Evolutionary conservation across 2,888 invertebrate genomes (phyloP).

Genomic region (Elegia similella): DNA sequence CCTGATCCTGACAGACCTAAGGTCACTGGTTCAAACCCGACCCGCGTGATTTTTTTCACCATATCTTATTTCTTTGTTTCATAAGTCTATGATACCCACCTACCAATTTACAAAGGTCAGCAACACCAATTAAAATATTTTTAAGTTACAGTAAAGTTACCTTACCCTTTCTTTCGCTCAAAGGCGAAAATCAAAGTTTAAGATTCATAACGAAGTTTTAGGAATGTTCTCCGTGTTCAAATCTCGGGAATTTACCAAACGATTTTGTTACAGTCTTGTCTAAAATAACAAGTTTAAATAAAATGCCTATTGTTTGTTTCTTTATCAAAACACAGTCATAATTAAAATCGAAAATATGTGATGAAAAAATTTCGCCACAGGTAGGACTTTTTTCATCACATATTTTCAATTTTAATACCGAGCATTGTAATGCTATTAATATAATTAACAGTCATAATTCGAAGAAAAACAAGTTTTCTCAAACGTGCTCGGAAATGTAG

Average conservation of each 20-base stretch:
- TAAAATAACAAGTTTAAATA: background rate
- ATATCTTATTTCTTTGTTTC: no score
- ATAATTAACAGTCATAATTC: no score
- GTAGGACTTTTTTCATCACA: no score
- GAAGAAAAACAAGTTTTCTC: no score
- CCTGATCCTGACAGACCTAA: no score
- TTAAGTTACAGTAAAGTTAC: background rate
- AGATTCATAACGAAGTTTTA: background rate
- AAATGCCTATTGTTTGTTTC: background rate
- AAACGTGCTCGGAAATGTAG: no score
- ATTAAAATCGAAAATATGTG: no score
- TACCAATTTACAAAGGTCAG: slow-evolving; percentile 9
- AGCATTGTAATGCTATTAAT: no score
- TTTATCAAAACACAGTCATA: background rate
- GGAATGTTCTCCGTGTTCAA: background rate
- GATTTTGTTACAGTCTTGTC: background rate
- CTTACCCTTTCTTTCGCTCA: background rate
- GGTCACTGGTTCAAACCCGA: no score
- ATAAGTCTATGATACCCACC: no score
- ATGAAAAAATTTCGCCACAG: no score
- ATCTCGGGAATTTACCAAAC: background rate
- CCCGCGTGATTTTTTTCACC: background rate
- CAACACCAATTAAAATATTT: background rate
- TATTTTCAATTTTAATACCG: no score
- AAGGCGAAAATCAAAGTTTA: background rate